Conservation (phyloP, 2,888 invertebrate species). For the Ceramica pisi region DNA sequence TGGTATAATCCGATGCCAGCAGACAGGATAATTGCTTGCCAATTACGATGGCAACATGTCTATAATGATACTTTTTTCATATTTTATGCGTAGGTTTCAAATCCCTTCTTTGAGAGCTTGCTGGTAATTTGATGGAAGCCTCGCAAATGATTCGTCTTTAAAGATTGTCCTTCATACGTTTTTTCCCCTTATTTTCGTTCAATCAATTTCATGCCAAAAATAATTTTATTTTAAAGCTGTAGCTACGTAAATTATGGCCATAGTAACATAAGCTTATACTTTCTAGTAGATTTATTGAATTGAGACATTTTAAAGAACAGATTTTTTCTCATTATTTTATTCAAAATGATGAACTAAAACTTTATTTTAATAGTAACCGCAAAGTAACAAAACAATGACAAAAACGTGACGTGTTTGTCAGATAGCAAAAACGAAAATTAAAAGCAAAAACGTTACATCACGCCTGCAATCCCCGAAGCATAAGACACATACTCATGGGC, state of each 20-base stretch:
- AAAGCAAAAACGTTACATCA: not conserved
- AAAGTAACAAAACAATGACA: too few species aligned
- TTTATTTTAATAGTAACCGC: too few species aligned
- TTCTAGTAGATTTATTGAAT: too few species aligned
- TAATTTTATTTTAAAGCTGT: not conserved
- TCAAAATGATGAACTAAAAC: too few species aligned
- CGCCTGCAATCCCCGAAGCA: too few species aligned
- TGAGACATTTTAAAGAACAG: too few species aligned
- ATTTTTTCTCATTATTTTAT: too few species aligned
- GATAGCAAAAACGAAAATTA: not conserved
- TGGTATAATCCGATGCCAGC: slow-evolving; percentile 52
- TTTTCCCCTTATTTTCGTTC: not conserved
- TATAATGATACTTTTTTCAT: slow-evolving; percentile 23
- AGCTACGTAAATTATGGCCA: too few species aligned
- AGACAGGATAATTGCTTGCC: slow-evolving; percentile 41
- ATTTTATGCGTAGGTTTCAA: slow-evolving; percentile 14
- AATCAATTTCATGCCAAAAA: not conserved
- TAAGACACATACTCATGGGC: too few species aligned
- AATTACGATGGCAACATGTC: slow-evolving; percentile 37
- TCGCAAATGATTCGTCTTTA: not conserved
- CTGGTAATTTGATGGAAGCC: slow-evolving; percentile 34
- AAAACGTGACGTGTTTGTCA: not conserved
- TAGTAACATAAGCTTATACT: too few species aligned
- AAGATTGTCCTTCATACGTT: not conserved
- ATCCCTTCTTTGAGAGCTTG: slow-evolving; percentile 34